These are phyloP conservation scores for Coendou prehensilis DNA, from an alignment of 2,797 vertebrate genomes.

Conservation along the genomic window DNA sequence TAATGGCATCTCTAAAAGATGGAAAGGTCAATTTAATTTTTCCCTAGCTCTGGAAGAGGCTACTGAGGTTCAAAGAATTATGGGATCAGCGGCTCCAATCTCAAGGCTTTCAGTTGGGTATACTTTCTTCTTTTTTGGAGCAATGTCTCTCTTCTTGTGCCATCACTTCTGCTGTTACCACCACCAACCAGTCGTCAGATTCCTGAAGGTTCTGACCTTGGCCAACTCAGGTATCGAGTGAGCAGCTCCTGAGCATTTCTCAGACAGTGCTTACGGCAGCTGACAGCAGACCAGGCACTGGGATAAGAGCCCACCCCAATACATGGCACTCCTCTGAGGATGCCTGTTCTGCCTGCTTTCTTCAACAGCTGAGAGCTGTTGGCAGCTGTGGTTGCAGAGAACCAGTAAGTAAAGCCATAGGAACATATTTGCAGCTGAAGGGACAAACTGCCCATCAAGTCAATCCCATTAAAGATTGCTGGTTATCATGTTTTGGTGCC, in stretches of 20 bases:
- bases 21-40: background rate
- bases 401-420: background rate
- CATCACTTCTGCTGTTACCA: constrained; percentile 30
- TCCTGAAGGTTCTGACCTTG: constrained; percentile 56
- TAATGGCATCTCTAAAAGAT: background rate
- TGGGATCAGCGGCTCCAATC: background rate
- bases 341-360: background rate
- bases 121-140: background rate
- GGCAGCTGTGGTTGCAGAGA: constrained; percentile 44
- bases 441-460: constrained; percentile 1
- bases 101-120: background rate
- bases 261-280: constrained; percentile 56
- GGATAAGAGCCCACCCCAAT: background rate
- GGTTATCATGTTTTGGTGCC: background rate
- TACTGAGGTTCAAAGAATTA: background rate
- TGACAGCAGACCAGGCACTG: constrained; percentile 48
- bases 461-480: constrained; percentile 22
- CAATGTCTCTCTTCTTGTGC: background rate
- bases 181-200: background rate
- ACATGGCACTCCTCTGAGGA: background rate
- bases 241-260: constrained; percentile 25
- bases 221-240: constrained; percentile 19
- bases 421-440: background rate
- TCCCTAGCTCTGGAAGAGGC: background rate
- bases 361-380: constrained; percentile 52